Evolutionary conservation across 2,888 invertebrate genomes (phyloP).

Genomic region (Lasioglossum leucozonium): DNA sequence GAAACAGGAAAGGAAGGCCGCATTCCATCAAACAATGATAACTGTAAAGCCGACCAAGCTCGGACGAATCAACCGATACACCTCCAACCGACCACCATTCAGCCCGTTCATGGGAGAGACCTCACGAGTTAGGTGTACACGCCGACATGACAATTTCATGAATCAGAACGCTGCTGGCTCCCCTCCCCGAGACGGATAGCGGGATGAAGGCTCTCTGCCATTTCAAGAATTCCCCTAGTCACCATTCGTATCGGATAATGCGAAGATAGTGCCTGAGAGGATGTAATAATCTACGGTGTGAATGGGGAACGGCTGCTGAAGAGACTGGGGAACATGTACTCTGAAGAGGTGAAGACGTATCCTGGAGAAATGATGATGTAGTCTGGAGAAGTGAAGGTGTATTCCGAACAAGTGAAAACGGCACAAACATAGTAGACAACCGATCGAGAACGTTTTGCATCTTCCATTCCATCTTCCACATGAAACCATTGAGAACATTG

Average conservation of each 20-base stretch:
- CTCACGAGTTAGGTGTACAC: background rate
- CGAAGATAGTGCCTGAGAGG: background rate
- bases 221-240: constrained; percentile 11
- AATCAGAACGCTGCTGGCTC: background rate
- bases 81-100: constrained; percentile 15
- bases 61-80: constrained; percentile 37
- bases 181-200: background rate
- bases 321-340: background rate
- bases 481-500: no score
- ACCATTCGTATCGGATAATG: background rate
- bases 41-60: constrained; percentile 67
- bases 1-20: constrained; percentile 71
- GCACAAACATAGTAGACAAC: background rate
- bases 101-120: constrained; percentile 21
- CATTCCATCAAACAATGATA: constrained; percentile 75
- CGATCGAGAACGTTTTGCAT: background rate
- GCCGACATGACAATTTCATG: constrained; percentile 13
- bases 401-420: background rate
- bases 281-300: background rate
- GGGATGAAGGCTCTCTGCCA: background rate
- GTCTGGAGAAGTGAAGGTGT: background rate
- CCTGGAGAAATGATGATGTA: background rate
- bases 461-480: no score
- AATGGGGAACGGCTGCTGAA: background rate
- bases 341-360: background rate